Base-by-base conservation (phyloP, 2,888 invertebrate genomes). In the Polietes domitor region DNA sequence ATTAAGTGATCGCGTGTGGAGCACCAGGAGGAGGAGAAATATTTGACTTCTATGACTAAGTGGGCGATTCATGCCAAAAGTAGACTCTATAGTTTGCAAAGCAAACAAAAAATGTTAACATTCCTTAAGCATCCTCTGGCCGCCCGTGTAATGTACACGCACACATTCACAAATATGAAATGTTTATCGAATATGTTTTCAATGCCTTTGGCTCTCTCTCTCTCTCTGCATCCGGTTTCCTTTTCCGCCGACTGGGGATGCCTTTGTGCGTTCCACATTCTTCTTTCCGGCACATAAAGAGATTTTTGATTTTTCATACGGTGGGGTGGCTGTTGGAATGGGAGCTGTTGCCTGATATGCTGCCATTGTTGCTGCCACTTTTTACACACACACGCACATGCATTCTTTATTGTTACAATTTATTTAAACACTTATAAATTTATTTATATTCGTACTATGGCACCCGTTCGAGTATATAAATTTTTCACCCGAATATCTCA, bases 161-260 rank as follows among this genome's bases (percentile, higher is more conserved):
- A 58, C 26, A 21, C 21, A n/a, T n/a, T n/a, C n/a, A 53, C 19
- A 26, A 58, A 58, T 58, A 58, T 58, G 24, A 26, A 24, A 58
- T 58, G 58, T 58, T 58, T 58, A 58, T 58, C 58, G 26, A 58
- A 58, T 6, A 19, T n/a, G 7, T 17, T 17, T 50, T 5, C 50
- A 50, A 50, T 50, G 53, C 58, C 1, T 77, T 70, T 41, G n/a
- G 32, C 71, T 68, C 65, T 53, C 68, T 26, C 7, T 4, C 65
- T 43, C 32, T 73, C 32, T 72, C 74, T 12, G 17, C 65, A 75
- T 79, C 68, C 75, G 71, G 72, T 68, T 79, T 75, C 58, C 74
- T 74, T 74, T 79, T 82, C 72, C 79, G 74, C 19, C 21, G 41
- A 68, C 43, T 24, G 41, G n/a, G n/a, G 19, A 68, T 68, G 41